Percentiles rank a stretch among this genome's conserved stretches.
Conservation (phyloP, 2,888 invertebrate genomes). For the Tortrix viridana region DNA sequence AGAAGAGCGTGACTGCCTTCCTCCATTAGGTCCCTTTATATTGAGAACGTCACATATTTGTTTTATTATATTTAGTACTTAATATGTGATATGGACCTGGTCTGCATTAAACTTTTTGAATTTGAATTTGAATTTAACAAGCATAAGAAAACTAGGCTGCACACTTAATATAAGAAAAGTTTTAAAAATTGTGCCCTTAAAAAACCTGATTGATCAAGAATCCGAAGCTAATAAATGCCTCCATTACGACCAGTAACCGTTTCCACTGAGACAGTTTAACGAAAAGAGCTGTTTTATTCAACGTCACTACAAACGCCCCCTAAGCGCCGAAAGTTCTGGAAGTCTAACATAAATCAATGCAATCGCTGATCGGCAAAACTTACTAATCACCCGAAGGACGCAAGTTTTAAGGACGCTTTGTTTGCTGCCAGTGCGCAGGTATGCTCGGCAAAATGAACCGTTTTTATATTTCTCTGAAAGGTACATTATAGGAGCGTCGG, state of each 20-base stretch:
- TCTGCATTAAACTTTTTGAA: too few relatives aligned
- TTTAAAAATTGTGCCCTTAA: background rate
- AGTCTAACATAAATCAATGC: constrained; percentile 81
- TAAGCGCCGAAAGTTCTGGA: constrained; percentile 54
- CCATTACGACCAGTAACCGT: background rate
- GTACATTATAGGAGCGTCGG: too few relatives aligned
- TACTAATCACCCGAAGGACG: constrained; percentile 68
- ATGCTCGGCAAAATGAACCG: background rate
- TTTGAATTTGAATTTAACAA: too few relatives aligned
- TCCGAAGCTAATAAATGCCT: background rate
- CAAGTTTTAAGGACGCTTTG: constrained; percentile 48
- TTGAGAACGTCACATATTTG: too few relatives aligned
- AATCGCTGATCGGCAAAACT: constrained; percentile 78
- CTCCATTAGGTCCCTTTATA: too few relatives aligned
- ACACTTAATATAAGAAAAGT: too few relatives aligned
- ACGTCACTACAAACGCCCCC: constrained; percentile 52
- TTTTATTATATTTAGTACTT: too few relatives aligned
- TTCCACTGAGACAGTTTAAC: background rate
- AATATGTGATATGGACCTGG: too few relatives aligned
- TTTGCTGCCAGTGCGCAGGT: constrained; percentile 9
- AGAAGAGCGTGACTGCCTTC: too few relatives aligned
- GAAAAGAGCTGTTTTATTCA: constrained; percentile 28
- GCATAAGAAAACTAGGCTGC: too few relatives aligned
- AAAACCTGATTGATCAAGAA: background rate
- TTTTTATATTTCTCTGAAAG: too few relatives aligned